A percentile compares a stretch with the other conserved stretches of the same genome.
Conservation (phyloP, 1,140 invertebrate species). For the Musca vetustissima region DNA sequence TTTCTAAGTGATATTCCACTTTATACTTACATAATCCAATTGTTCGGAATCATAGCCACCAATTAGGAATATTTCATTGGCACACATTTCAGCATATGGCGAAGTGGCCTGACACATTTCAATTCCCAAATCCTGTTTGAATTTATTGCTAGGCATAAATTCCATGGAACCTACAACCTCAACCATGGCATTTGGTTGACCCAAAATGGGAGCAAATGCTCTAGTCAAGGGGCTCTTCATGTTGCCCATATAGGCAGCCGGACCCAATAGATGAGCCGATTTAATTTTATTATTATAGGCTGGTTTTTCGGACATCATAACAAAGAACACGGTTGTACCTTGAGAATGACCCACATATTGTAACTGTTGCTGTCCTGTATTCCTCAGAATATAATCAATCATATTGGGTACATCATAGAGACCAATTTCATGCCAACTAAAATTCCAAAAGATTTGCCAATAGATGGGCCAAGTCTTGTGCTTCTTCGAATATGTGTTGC, state of each 20-base stretch:
- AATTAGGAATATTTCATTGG: conserved; percentile 40
- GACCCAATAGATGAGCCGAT: conserved; percentile 61
- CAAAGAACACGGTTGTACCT: conserved; percentile 62
- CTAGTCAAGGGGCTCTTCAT: conserved; percentile 24
- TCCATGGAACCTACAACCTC: conserved; percentile 37
- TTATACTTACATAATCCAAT: conserved; percentile 61
- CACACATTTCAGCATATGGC: conserved; percentile 35
- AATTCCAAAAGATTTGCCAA: conserved; percentile 63
- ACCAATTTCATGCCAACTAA: conserved; percentile 70
- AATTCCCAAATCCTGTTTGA: conserved; percentile 39
- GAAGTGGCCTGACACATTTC: conserved; percentile 38
- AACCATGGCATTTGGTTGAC: conserved; percentile 32
- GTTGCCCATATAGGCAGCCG: conserved; percentile 59
- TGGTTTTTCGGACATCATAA: conserved; percentile 58
- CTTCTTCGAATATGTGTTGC: conserved; percentile 66
- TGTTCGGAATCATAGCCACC: conserved; percentile 36
- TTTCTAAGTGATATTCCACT: not conserved
- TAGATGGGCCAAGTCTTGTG: conserved; percentile 61
- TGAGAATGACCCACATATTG: conserved; percentile 69
- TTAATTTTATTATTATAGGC: conserved; percentile 63
- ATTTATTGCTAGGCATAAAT: conserved; percentile 37
- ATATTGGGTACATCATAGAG: conserved; percentile 69
- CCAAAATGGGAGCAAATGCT: conserved; percentile 21
- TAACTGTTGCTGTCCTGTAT: conserved; percentile 59
- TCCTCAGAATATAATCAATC: conserved; percentile 66